A percentile compares a stretch with the other conserved stretches of the same genome.
Conservation (phyloP, 1,140 invertebrate genomes). For the Mercenaria mercenaria region DNA sequence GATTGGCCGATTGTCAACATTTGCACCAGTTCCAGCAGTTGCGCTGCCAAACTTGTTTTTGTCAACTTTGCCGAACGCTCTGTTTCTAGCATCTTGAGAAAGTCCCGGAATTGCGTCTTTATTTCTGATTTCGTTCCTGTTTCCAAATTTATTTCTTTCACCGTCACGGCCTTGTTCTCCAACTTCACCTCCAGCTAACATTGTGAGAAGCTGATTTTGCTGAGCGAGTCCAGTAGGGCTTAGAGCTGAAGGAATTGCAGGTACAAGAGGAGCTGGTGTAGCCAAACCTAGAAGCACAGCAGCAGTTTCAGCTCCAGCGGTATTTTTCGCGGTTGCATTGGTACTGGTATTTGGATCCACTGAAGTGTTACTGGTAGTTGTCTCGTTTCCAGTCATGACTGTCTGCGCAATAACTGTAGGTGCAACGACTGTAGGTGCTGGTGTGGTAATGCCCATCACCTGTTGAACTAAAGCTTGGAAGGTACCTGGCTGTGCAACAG, state of each 20-base stretch:
- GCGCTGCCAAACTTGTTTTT: background rate
- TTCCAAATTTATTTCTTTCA: background rate
- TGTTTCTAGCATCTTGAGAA: slow-evolving; percentile 39
- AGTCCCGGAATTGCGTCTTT: slow-evolving; percentile 36
- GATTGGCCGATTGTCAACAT: slow-evolving; percentile 10
- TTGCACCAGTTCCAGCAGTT: background rate
- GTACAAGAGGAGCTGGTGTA: background rate
- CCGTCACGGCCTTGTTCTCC: background rate
- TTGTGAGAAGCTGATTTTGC: background rate
- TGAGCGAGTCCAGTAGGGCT: background rate
- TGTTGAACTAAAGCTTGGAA: slow-evolving; percentile 13
- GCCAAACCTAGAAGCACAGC: background rate
- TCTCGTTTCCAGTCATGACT: slow-evolving; percentile 23
- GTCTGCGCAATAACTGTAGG: no score
- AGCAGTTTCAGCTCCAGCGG: background rate
- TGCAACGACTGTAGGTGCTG: slow-evolving; percentile 30
- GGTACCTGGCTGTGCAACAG: background rate
- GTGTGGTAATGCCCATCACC: background rate
- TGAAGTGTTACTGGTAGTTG: background rate
- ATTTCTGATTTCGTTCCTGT: slow-evolving; percentile 31
- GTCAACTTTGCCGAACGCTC: slow-evolving; percentile 26
- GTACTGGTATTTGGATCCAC: background rate
- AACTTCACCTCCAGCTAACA: no score
- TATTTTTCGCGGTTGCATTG: background rate
- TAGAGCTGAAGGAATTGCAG: background rate